phyloP scores from a whole-genome alignment of 2,113 vertebrate species.

The Sinocyclocheilus maitianheensis region DNA sequence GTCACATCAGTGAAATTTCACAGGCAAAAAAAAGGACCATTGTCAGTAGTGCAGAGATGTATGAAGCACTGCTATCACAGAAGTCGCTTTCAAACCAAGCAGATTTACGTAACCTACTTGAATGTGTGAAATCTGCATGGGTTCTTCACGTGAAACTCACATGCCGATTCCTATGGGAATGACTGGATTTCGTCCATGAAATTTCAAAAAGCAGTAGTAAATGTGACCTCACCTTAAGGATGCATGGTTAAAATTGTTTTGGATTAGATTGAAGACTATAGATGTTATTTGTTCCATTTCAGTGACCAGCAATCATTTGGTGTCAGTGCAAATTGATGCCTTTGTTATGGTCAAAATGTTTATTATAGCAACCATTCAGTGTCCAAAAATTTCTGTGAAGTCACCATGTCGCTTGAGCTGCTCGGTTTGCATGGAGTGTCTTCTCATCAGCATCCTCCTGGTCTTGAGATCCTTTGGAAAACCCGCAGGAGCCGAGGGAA shows the following conservation, averaged over 20 bases:
- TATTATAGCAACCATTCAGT: conserved; percentile 37
- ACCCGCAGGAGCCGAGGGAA: conserved; percentile 78
- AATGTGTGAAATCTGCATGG: too few species aligned
- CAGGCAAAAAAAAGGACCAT: neutral
- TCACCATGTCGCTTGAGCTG: conserved; percentile 82
- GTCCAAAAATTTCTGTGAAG: conserved; percentile 69
- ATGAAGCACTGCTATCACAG: neutral
- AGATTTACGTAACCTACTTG: too few species aligned
- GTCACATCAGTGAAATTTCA: neutral
- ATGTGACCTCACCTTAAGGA: neutral
- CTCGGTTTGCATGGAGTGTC: conserved; percentile 89
- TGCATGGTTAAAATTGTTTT: neutral
- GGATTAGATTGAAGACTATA: neutral
- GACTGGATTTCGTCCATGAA: neutral
- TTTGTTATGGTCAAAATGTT: neutral
- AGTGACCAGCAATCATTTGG: neutral
- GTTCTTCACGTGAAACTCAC: neutral
- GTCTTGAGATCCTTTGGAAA: conserved; percentile 80
- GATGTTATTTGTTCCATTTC: neutral
- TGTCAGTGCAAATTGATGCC: neutral
- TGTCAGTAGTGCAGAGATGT: neutral
- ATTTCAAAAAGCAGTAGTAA: neutral
- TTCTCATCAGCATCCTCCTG: conserved; percentile 80
- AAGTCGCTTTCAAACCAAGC: neutral
- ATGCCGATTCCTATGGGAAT: neutral